Conservation (phyloP, 2,797 vertebrate species). For the Yasuhikotakia modesta region DNA sequence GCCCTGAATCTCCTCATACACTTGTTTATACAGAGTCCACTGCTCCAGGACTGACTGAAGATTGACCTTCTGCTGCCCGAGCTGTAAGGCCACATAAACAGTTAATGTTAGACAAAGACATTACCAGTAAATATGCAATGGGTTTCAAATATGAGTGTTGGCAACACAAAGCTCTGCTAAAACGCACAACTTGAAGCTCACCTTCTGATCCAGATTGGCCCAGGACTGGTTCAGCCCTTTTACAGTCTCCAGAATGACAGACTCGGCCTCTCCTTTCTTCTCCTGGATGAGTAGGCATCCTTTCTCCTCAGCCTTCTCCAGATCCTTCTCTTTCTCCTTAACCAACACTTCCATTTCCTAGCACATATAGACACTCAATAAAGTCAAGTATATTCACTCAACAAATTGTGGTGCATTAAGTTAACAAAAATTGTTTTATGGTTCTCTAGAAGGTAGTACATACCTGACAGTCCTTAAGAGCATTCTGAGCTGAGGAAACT, state of each 20-base stretch:
- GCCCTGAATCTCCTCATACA: slow-evolving; percentile 87
- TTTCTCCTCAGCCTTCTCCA: slow-evolving; percentile 86
- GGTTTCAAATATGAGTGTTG: not conserved
- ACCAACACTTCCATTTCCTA: slow-evolving; percentile 93
- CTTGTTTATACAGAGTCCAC: slow-evolving; percentile 86
- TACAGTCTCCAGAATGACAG: slow-evolving; percentile 78
- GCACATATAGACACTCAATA: slow-evolving; percentile 15
- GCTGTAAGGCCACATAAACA: slow-evolving; percentile 73
- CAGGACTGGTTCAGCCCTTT: slow-evolving; percentile 85
- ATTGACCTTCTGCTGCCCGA: slow-evolving; percentile 83
- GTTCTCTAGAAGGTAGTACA: no score
- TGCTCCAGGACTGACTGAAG: slow-evolving; percentile 87
- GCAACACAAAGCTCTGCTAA: not conserved
- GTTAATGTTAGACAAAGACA: no score
- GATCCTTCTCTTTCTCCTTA: slow-evolving; percentile 91
- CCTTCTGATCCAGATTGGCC: slow-evolving; percentile 87
- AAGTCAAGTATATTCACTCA: no score
- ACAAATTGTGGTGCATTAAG: no score
- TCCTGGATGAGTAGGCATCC: slow-evolving; percentile 85
- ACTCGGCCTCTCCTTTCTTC: slow-evolving; percentile 83
- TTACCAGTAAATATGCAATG: no score
- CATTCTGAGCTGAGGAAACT: slow-evolving; percentile 88
- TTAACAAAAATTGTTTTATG: no score
- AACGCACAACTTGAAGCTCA: slow-evolving; percentile 61
- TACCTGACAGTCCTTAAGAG: slow-evolving; percentile 95